Conservation (phyloP, 2,888 invertebrate species). For the Conistra vaccinii region DNA sequence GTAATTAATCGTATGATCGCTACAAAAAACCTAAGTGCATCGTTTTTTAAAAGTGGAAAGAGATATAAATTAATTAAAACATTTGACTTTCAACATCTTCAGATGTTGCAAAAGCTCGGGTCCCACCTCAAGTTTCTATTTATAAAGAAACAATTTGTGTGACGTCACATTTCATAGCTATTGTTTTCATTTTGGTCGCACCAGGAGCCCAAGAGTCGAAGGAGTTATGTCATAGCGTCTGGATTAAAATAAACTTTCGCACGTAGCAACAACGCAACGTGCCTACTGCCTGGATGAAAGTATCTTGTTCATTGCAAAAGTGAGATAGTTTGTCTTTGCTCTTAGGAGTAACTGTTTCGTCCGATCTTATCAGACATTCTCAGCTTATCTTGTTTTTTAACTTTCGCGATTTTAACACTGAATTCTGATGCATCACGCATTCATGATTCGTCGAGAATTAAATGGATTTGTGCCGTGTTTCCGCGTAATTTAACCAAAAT, state of each 20-base stretch:
- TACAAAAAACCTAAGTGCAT: background rate
- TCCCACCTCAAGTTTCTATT: background rate
- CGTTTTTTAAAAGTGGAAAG: background rate
- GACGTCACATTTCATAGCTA: background rate
- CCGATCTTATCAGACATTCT: conserved; percentile 35
- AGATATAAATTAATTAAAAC: background rate
- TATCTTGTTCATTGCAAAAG: conserved; percentile 13
- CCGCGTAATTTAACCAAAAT: no score
- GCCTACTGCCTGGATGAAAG: conserved; percentile 18
- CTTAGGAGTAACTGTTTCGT: background rate
- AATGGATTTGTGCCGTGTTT: no score
- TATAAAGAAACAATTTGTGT: background rate
- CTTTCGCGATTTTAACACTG: conserved; percentile 12
- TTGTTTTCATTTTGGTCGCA: background rate
- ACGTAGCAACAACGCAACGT: conserved; percentile 21
- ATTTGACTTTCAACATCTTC: background rate
- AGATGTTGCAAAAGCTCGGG: background rate
- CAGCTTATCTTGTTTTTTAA: conserved; percentile 4
- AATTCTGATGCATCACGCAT: conserved; percentile 16
- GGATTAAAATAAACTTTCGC: conserved; percentile 19
- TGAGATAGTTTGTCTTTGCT: conserved; percentile 23
- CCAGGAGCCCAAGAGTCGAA: conserved; percentile 7
- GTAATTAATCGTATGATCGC: background rate
- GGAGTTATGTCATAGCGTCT: conserved; percentile 36
- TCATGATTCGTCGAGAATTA: background rate